Conservation (phyloP, 92 coral and sea anemone species). For the Virgularia gustaviana region DNA sequence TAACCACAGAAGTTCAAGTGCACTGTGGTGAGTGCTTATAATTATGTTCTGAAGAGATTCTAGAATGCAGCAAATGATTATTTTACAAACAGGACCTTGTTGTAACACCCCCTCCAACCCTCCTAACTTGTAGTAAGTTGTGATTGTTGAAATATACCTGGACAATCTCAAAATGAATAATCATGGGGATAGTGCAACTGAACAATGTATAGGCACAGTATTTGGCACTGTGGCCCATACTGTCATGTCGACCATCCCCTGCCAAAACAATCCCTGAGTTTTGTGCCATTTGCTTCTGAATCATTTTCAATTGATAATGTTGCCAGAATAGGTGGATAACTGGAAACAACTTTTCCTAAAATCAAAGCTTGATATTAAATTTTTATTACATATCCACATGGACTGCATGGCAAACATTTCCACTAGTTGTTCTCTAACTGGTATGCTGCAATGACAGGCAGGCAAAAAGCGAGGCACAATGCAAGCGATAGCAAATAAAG, state of each 20-base stretch:
- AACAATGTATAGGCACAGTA: constrained; percentile 4
- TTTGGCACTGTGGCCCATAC: constrained; percentile 10
- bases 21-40: no score
- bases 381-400: neutral
- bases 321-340: neutral
- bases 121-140: no score
- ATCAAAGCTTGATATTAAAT: neutral
- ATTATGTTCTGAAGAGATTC: no score
- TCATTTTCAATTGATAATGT: neutral
- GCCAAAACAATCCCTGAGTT: neutral
- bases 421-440: no score
- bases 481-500: no score
- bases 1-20: no score
- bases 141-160: neutral
- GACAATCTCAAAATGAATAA: neutral
- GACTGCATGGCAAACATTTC: no score
- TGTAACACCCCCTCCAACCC: no score
- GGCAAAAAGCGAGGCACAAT: no score
- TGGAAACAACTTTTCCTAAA: neutral
- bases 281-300: neutral
- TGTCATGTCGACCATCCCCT: constrained; percentile 7
- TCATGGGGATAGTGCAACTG: constrained; percentile 2
- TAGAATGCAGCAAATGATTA: no score
- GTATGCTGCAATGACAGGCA: no score
- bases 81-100: no score